A percentile compares a stretch with the other conserved stretches of the same genome.
Evolutionary conservation across 2,797 vertebrate genomes (phyloP).

Genomic region (Pygocentrus nattereri): DNA sequence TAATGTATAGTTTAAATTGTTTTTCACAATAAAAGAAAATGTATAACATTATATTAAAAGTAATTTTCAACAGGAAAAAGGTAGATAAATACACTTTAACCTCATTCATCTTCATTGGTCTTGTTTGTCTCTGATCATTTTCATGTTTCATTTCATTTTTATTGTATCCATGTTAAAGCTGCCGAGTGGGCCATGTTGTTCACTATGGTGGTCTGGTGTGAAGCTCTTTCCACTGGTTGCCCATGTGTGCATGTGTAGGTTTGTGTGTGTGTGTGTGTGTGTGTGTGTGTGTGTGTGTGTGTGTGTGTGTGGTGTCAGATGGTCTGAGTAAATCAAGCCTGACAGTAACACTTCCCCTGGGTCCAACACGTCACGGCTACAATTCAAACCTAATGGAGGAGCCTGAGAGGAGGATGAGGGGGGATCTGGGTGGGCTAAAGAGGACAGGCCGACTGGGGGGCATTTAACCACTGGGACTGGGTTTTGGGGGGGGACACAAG

Average conservation of each 20-base stretch:
- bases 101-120: too few species aligned
- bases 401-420: constrained; percentile 58
- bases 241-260: not conserved
- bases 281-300: constrained; percentile 31
- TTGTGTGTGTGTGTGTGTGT: not conserved
- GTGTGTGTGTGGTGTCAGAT: constrained; percentile 77
- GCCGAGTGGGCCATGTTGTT: not conserved
- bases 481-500: constrained; percentile 34
- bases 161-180: too few species aligned
- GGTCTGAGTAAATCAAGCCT: constrained; percentile 89
- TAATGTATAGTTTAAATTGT: too few species aligned
- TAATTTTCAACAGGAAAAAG: too few species aligned
- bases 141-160: too few species aligned
- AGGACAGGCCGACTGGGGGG: constrained; percentile 6
- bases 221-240: constrained; percentile 55
- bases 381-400: constrained; percentile 93
- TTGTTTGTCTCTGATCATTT: too few species aligned
- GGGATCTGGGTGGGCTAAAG: constrained; percentile 1
- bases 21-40: too few species aligned
- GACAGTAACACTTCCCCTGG: constrained; percentile 92
- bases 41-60: too few species aligned
- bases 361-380: constrained; percentile 89
- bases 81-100: too few species aligned
- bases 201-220: not conserved
- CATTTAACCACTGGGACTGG: not conserved